Conservation (phyloP, 1,140 invertebrate species). For the Ruditapes philippinarum region DNA sequence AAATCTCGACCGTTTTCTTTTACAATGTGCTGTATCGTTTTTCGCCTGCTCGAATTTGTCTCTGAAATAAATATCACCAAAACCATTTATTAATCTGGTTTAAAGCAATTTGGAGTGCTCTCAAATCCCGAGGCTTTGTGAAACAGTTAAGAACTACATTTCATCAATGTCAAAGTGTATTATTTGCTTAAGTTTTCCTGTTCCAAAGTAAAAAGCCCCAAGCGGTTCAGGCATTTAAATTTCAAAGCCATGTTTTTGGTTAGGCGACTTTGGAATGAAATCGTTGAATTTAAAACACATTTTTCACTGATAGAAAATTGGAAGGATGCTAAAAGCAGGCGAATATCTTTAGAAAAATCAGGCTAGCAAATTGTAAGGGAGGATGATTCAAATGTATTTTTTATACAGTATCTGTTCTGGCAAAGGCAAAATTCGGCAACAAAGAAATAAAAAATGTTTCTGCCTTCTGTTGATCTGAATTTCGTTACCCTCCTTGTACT, state of each 20-base stretch:
- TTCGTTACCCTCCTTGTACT: too few relatives aligned
- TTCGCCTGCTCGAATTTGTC: neutral
- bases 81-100: neutral
- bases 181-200: constrained; percentile 48
- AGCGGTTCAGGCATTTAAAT: constrained; percentile 56
- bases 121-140: constrained; percentile 1
- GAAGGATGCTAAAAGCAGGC: constrained; percentile 32
- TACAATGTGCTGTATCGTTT: too few relatives aligned
- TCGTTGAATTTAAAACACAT: constrained; percentile 66
- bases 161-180: constrained; percentile 63
- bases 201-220: constrained; percentile 52
- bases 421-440: neutral
- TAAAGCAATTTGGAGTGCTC: neutral
- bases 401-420: constrained; percentile 49
- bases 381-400: constrained; percentile 34
- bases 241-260: constrained; percentile 38
- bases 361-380: constrained; percentile 4
- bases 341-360: constrained; percentile 25
- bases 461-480: too few relatives aligned
- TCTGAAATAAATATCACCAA: neutral
- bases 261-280: constrained; percentile 41
- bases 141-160: constrained; percentile 16
- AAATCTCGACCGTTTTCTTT: too few relatives aligned
- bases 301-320: constrained; percentile 53
- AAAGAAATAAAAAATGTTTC: constrained; percentile 3